A percentile compares a stretch with the other conserved stretches of the same genome.
Evolutionary conservation across 2,797 vertebrate genomes (phyloP).

Genomic region (Phrynocephalus guinanensis): DNA sequence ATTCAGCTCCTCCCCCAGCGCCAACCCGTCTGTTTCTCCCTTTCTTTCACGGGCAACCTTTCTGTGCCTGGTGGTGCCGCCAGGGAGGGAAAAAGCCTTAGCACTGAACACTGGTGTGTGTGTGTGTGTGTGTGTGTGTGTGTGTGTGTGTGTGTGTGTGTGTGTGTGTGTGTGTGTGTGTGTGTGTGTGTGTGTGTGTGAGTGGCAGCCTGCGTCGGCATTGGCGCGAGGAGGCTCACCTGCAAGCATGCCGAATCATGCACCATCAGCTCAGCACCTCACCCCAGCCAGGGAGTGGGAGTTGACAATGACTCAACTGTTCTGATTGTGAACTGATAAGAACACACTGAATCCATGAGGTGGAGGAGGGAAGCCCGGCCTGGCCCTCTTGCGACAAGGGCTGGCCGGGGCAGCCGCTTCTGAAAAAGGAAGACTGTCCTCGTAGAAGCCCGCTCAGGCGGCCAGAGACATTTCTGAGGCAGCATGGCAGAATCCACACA

Average conservation of each 20-base stretch:
- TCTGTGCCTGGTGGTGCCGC: neutral
- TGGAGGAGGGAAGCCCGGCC: neutral
- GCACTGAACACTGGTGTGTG: neutral
- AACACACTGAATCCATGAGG: neutral
- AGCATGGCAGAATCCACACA: neutral
- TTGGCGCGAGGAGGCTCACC: neutral
- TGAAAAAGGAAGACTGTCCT: neutral
- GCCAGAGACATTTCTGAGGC: neutral
- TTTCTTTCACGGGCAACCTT: too few species aligned
- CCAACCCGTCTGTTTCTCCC: neutral
- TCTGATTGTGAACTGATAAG: neutral
- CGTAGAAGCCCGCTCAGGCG: neutral
- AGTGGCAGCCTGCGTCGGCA: neutral
- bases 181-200: neutral
- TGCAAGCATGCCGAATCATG: constrained; percentile 16
- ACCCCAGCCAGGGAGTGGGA: neutral
- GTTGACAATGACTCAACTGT: neutral
- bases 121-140: neutral
- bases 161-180: neutral
- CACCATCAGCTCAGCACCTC: constrained; percentile 3
- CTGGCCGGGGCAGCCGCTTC: neutral
- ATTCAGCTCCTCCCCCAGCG: neutral
- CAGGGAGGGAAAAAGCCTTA: neutral
- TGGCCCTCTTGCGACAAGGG: neutral
- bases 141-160: neutral